Percentiles rank a stretch among this genome's conserved stretches.
Evolutionary conservation across 2,888 invertebrate species (phyloP).

Genomic region (Asteroscopus sphinx): DNA sequence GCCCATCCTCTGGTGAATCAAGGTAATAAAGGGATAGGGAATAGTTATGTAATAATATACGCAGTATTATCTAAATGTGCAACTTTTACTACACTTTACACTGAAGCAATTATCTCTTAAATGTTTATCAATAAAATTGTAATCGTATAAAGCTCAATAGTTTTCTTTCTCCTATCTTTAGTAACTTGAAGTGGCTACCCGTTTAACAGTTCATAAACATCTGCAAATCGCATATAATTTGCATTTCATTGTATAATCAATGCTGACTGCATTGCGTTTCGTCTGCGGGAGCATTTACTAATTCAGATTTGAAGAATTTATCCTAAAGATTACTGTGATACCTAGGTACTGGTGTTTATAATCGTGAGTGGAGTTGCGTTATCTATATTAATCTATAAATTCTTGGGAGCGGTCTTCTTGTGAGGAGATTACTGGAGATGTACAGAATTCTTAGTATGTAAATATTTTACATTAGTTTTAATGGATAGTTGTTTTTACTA

Average conservation of each 20-base stretch:
- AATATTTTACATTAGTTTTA: constrained; percentile 15
- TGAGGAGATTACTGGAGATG: constrained; percentile 21
- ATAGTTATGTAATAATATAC: background rate
- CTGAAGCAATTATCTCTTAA: constrained; percentile 1
- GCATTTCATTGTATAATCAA: constrained; percentile 39
- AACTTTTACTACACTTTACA: background rate
- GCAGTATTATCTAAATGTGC: constrained; percentile 12
- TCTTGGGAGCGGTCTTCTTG: constrained; percentile 36
- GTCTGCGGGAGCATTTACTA: constrained; percentile 31
- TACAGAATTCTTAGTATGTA: constrained; percentile 27
- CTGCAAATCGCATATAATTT: constrained; percentile 38
- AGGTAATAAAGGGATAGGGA: no score
- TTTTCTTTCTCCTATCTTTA: constrained; percentile 1
- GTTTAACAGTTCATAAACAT: constrained; percentile 43
- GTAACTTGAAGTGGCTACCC: constrained; percentile 10
- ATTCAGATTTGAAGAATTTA: constrained; percentile 34
- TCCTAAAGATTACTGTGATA: constrained; percentile 23
- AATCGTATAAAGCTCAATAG: background rate
- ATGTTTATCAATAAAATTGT: background rate
- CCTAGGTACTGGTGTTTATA: constrained; percentile 19
- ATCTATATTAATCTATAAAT: constrained; percentile 48
- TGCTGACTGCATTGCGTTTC: constrained; percentile 19
- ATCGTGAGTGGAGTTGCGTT: constrained; percentile 31
- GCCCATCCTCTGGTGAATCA: no score
- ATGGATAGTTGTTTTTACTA: constrained; percentile 14